Conservation (phyloP, 2,113 vertebrate genomes). For the Paralichthys olivaceus region DNA sequence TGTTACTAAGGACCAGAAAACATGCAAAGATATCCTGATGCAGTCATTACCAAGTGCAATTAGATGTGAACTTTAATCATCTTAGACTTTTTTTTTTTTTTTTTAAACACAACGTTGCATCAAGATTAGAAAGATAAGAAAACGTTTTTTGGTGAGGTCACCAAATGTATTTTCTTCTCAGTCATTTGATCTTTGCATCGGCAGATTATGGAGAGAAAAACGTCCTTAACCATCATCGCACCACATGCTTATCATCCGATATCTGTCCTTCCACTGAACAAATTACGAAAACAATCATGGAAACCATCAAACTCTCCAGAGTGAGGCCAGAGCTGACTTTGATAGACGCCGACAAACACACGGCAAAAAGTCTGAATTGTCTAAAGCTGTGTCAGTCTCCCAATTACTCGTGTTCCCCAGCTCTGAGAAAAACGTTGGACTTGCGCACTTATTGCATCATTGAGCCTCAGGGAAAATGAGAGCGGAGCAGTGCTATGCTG, state of each 20-base stretch:
- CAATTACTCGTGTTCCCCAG: constrained; percentile 19
- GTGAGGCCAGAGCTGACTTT: neutral
- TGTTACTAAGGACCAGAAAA: constrained; percentile 10
- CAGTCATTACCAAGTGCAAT: constrained; percentile 2
- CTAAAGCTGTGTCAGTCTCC: constrained; percentile 11
- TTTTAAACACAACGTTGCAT: neutral
- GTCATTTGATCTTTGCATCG: neutral
- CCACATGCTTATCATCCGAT: neutral
- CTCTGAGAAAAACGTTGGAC: constrained; percentile 25
- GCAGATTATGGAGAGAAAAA: neutral
- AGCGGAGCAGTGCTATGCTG: constrained; percentile 4
- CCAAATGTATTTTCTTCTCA: neutral
- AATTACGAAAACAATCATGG: constrained; percentile 9
- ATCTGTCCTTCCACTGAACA: neutral
- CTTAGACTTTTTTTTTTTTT: neutral
- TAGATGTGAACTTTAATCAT: constrained; percentile 6
- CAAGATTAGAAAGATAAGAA: constrained; percentile 1
- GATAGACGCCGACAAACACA: neutral
- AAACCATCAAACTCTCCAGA: neutral
- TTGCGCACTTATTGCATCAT: constrained; percentile 48
- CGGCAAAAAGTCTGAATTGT: neutral
- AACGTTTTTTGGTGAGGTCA: constrained; percentile 3
- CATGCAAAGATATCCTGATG: neutral
- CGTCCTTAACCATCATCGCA: constrained; percentile 1
- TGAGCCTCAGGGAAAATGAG: constrained; percentile 12